Evolutionary conservation across 2,888 invertebrate species (phyloP), one percentile per base, ranked within the genome.

Genomic region (Actias luna): DNA sequence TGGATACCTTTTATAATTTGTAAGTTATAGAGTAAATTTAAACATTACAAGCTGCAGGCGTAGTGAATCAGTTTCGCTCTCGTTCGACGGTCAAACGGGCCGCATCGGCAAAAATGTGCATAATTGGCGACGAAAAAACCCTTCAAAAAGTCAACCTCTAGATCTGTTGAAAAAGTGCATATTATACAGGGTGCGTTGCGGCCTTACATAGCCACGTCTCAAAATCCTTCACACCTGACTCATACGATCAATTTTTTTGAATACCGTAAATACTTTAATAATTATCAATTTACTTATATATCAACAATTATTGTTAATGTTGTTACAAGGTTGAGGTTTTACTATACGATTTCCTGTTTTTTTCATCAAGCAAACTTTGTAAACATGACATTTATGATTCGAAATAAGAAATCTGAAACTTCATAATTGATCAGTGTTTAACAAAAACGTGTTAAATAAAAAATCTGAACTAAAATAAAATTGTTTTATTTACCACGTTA

Each of bases 61-160:
- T 55, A 22, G 22, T 59, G 55, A 63, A 59, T 63, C 63, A 55
- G 63, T 63, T 63, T 63, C 63, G 59, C 73, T 72, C 75, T 75
- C 77, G 82, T 73, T 76, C 77, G 78, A 69, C 77, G 78, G 80
- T 83, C 89, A 91, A 91, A 91, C 82, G 85, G 71, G 73, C 90
- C 89, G 89, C 87, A 77, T 80, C 80, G 85, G 86, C 89, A 92
- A 91, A 92, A 92, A 92, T 92, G 92, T 91, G 88, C 92, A 92
- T 92, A 92, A 92, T 92, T 91, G 92, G 87, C 78, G 73, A 80
- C 77, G 87, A 92, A 92, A 92, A 92, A 92, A 88, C 82, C 77
- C 77, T 79, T 88, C 87, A 89, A 92, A 92, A 92, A 90, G 77
- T 77, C 88, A 87, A 89, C 87, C 89, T 89, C 87, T 84, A 88